A percentile compares a stretch with the other conserved stretches of the same genome.
phyloP scores from a whole-genome alignment of 2,888 invertebrate species.

The Sturmia bella region DNA sequence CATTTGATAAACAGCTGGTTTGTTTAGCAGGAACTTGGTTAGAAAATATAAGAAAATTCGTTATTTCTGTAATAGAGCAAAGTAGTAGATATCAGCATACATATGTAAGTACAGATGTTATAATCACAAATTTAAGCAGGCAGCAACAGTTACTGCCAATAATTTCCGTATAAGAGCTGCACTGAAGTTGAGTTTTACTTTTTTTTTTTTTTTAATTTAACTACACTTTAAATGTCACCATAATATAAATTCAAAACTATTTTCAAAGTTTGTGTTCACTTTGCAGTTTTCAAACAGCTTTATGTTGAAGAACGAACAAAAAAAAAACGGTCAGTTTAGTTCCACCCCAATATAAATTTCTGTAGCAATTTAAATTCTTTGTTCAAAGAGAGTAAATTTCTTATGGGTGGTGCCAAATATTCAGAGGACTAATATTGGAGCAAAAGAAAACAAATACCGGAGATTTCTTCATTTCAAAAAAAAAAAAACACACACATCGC shows the following conservation, averaged over 20 bases:
- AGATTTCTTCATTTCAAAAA: not conserved
- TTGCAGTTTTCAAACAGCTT: not conserved
- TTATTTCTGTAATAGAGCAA: constrained; percentile 2
- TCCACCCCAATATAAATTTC: constrained; percentile 39
- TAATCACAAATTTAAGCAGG: not conserved
- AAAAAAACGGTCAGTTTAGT: constrained; percentile 2
- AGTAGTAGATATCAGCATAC: too few species aligned
- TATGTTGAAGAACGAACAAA: constrained; percentile 3
- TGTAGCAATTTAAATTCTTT: constrained; percentile 14
- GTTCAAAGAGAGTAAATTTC: constrained; percentile 1
- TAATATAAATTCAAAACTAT: not conserved
- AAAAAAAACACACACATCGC: too few species aligned
- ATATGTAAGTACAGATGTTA: too few species aligned
- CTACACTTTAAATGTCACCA: constrained; percentile 44
- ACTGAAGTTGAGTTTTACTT: not conserved
- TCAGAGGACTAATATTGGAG: constrained; percentile 19
- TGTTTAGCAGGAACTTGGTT: not conserved
- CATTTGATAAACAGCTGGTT: constrained; percentile 43
- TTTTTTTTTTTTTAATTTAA: constrained; percentile 45
- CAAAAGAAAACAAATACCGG: not conserved
- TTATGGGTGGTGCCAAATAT: constrained; percentile 41
- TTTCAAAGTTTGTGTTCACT: not conserved
- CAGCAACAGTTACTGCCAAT: constrained; percentile 15
- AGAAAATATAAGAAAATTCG: not conserved
- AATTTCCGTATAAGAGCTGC: constrained; percentile 23